phyloP scores from a whole-genome alignment of 2,113 vertebrate genomes.

The Urocynchramus pylzowi region DNA sequence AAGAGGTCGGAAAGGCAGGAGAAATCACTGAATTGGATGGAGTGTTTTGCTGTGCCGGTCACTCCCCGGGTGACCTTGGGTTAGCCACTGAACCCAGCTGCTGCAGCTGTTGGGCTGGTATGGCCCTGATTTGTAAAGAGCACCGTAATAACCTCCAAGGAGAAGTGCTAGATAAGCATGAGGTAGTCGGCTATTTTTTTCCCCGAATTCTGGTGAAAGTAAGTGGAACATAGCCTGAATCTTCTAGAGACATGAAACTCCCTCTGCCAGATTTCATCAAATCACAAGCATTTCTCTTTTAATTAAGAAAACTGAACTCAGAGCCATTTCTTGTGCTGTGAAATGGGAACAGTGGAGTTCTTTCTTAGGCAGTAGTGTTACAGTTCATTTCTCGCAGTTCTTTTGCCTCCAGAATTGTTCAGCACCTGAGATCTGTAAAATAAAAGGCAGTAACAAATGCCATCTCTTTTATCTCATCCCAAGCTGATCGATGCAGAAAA shows the following conservation, averaged over 20 bases:
- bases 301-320: background rate
- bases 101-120: background rate
- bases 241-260: background rate
- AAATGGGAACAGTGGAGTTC: background rate
- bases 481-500: background rate
- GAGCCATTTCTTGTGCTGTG: background rate
- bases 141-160: background rate
- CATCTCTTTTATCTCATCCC: background rate
- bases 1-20: background rate
- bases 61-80: constrained; percentile 9
- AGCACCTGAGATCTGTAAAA: background rate
- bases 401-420: background rate
- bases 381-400: background rate
- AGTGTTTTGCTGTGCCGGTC: background rate
- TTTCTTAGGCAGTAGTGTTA: background rate
- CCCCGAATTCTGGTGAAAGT: background rate
- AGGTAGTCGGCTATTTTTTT: background rate
- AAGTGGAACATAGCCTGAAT: background rate
- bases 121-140: background rate
- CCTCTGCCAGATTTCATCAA: background rate
- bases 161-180: background rate
- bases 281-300: background rate
- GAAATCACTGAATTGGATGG: background rate
- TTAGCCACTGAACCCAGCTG: background rate
- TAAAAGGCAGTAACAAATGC: background rate